Percentiles rank a stretch among this genome's conserved stretches.
phyloP scores from a whole-genome alignment of 2,797 vertebrate species.

The Myripristis jacobus region DNA sequence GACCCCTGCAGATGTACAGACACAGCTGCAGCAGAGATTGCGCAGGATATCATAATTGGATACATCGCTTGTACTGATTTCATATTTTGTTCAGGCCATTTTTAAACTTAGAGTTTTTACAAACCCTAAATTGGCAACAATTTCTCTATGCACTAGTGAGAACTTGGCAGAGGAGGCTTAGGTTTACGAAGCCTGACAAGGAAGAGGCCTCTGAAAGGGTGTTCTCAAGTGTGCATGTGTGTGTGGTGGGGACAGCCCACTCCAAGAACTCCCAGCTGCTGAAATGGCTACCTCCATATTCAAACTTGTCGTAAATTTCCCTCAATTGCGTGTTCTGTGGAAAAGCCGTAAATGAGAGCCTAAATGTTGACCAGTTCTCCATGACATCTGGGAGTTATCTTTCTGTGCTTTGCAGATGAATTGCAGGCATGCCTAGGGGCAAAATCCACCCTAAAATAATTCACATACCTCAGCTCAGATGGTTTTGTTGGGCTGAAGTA shows the following conservation, averaged over 20 bases:
- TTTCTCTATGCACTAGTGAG: conserved; percentile 35
- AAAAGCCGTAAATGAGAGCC: neutral
- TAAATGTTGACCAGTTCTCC: conserved; percentile 14
- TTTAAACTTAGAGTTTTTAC: neutral
- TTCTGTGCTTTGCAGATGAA: conserved; percentile 16
- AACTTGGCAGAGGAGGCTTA: conserved; percentile 39
- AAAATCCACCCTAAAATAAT: conserved; percentile 41
- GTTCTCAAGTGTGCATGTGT: conserved; percentile 25
- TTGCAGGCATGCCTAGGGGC: conserved; percentile 31
- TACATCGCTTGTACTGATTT: neutral
- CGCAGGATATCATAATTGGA: neutral
- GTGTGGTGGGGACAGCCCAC: conserved; percentile 25
- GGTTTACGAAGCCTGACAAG: conserved; percentile 72
- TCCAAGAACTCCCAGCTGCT: conserved; percentile 3
- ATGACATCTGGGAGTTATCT: conserved; percentile 26
- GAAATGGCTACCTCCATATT: conserved; percentile 7
- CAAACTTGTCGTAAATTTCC: conserved; percentile 11
- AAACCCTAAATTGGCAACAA: conserved; percentile 8
- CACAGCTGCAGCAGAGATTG: neutral
- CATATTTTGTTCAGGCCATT: neutral
- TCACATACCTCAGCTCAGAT: conserved; percentile 37
- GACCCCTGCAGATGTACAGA: no score
- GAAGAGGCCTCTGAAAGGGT: conserved; percentile 75
- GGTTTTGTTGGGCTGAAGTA: conserved; percentile 9
- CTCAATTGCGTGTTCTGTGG: conserved; percentile 4